These are phyloP conservation scores for Eristalis intricaria DNA, from an alignment of 2,888 invertebrate genomes.

Conservation along the genomic window DNA sequence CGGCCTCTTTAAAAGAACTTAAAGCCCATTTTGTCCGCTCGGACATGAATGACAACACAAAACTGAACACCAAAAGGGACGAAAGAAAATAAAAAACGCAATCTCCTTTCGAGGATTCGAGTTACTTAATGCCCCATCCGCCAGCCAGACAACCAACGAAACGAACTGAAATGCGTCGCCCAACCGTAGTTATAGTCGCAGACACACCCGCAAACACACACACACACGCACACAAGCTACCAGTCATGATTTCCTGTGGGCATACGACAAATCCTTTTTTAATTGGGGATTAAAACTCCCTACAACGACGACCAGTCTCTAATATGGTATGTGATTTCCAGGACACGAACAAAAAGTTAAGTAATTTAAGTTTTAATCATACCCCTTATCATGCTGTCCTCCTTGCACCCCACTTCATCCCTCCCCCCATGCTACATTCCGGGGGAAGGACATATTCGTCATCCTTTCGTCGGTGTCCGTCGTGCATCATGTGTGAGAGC, in stretches of 20 bases:
- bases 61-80: neutral
- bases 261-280: conserved; percentile 70
- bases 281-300: conserved; percentile 69
- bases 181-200: conserved; percentile 17
- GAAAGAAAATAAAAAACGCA: neutral
- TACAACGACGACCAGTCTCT: conserved; percentile 58
- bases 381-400: neutral
- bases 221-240: conserved; percentile 18
- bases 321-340: conserved; percentile 64
- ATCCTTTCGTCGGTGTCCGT: neutral
- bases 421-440: neutral
- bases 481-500: neutral
- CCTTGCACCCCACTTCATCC: no score
- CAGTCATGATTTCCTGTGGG: conserved; percentile 65
- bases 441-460: neutral
- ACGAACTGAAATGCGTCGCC: neutral
- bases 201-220: neutral
- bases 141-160: neutral
- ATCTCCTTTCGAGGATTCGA: conserved; percentile 13
- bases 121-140: conserved; percentile 12
- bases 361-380: conserved; percentile 68
- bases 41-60: neutral
- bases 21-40: neutral
- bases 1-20: neutral
- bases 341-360: conserved; percentile 61